Evolutionary conservation across 2,797 vertebrate species (phyloP).

Genomic region (Phalloptychus januarius): DNA sequence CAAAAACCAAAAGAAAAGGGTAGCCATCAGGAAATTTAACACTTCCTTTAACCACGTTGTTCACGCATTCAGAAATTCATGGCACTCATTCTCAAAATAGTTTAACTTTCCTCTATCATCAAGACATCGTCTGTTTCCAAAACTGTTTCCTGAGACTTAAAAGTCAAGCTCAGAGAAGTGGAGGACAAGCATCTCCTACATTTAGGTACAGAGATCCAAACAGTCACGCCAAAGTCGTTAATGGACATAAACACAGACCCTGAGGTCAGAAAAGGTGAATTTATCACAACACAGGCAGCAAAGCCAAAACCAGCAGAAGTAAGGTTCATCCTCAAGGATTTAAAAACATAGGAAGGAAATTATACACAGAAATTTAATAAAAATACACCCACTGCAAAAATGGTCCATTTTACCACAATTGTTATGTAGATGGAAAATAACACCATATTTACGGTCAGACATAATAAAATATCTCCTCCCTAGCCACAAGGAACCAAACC

Average conservation of each 20-base stretch:
- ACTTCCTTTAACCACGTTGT: constrained; percentile 28
- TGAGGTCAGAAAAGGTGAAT: constrained; percentile 14
- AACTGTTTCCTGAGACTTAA: constrained; percentile 8
- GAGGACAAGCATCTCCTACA: constrained; percentile 27
- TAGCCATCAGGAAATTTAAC: constrained; percentile 17
- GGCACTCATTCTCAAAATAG: constrained; percentile 40
- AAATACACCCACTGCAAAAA: constrained; percentile 20
- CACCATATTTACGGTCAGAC: constrained; percentile 15
- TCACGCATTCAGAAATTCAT: constrained; percentile 17
- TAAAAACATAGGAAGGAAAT: constrained; percentile 9
- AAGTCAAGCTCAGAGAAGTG: constrained; percentile 24
- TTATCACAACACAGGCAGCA: constrained; percentile 5
- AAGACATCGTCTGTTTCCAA: constrained; percentile 17
- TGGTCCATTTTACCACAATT: neutral
- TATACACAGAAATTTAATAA: constrained; percentile 8
- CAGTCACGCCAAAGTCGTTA: neutral
- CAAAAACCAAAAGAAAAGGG: constrained; percentile 2
- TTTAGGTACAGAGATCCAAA: constrained; percentile 30
- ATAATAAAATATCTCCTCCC: constrained; percentile 28
- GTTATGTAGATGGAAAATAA: constrained; percentile 23
- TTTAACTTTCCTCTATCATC: constrained; percentile 19
- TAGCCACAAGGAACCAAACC: constrained; percentile 26
- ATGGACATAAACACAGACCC: constrained; percentile 14
- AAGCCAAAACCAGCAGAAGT: constrained; percentile 23
- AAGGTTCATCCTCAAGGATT: constrained; percentile 19